phyloP scores from a whole-genome alignment of 2,797 vertebrate genomes.

The Neomorphus geoffroyi region DNA sequence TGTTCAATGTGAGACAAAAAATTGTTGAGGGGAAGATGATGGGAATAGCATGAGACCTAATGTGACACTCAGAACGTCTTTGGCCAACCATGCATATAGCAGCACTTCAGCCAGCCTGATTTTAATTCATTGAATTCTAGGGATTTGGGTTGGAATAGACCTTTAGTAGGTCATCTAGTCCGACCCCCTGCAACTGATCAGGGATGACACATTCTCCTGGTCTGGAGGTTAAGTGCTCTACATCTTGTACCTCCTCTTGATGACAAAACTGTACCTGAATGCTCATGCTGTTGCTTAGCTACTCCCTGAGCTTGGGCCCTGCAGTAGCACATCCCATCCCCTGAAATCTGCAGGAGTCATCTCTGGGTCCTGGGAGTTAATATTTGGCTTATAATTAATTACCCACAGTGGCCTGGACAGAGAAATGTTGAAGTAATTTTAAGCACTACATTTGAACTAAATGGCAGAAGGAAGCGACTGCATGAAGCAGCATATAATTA shows the following conservation, averaged over 20 bases:
- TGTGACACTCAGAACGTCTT: background rate
- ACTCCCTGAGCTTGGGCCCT: background rate
- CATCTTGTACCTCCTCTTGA: background rate
- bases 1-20: too few relatives aligned
- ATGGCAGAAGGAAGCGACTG: conserved; percentile 46
- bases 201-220: background rate
- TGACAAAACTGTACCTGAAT: background rate
- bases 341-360: background rate
- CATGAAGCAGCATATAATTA: conserved; percentile 69
- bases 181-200: background rate
- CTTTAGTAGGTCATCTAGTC: background rate
- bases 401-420: conserved; percentile 48
- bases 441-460: conserved; percentile 52
- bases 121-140: background rate
- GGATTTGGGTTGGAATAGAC: background rate
- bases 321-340: background rate
- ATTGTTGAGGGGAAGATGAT: background rate
- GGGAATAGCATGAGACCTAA: background rate
- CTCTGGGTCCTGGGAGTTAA: background rate
- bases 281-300: background rate
- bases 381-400: conserved; percentile 22
- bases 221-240: background rate
- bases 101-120: background rate
- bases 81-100: background rate
- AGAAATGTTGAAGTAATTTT: conserved; percentile 66